Evolutionary conservation across 2,888 invertebrate species (phyloP).

Genomic region (Agrotis segetum): DNA sequence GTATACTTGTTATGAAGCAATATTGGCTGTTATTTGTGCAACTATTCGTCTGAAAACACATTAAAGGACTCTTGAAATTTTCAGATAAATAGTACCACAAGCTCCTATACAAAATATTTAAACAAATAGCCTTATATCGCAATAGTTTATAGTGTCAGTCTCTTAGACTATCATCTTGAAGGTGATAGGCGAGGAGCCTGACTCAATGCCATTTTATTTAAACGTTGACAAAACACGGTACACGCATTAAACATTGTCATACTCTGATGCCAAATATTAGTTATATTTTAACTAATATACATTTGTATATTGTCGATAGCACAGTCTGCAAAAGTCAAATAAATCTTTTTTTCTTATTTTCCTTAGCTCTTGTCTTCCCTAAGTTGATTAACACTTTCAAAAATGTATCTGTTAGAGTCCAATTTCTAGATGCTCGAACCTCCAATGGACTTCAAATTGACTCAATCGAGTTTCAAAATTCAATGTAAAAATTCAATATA

Average conservation of each 20-base stretch:
- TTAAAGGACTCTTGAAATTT: not conserved
- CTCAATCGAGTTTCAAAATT: not conserved
- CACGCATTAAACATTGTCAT: conserved; percentile 67
- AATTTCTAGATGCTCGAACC: not conserved
- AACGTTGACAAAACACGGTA: conserved; percentile 62
- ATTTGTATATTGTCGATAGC: conserved; percentile 48
- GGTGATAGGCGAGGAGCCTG: conserved; percentile 41
- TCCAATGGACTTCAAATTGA: not conserved
- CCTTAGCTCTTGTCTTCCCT: too few species aligned
- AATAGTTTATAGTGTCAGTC: conserved; percentile 42
- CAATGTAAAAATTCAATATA: not conserved
- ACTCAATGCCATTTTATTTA: conserved; percentile 34
- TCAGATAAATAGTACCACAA: conserved; percentile 33
- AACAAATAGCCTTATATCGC: conserved; percentile 53
- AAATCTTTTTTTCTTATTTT: not conserved
- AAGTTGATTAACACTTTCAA: not conserved
- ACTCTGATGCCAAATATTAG: conserved; percentile 86
- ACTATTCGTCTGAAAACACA: conserved; percentile 28
- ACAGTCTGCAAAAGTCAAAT: conserved; percentile 41
- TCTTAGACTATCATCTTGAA: conserved; percentile 31
- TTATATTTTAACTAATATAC: conserved; percentile 79
- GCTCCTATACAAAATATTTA: conserved; percentile 51
- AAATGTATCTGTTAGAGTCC: not conserved
- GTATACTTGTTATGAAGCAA: conserved; percentile 56
- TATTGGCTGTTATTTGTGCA: conserved; percentile 45